Base-by-base conservation (phyloP, 37 sponge, comb jelly and placozoan species). In the Sycon ciliatum region DNA sequence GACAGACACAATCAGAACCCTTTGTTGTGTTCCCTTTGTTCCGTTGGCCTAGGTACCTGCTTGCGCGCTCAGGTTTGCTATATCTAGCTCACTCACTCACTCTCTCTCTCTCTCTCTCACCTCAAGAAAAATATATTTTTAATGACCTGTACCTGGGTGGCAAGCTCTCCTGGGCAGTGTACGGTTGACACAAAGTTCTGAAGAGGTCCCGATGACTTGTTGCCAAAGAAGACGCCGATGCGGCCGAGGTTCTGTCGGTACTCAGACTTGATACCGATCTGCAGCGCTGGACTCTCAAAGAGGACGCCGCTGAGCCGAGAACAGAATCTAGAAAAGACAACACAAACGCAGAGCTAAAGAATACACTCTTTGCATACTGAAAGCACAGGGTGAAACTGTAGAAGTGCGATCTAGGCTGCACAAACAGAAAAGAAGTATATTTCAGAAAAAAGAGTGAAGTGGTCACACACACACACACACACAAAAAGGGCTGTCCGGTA, bases 231-330 rank as follows among this genome's bases (percentile, higher is more conserved):
- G 7, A 95, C 69, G 20, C 81, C 76, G 24, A 88, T 20, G 37
- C 85, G 86, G 75, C 91, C 92, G 1, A 84, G 60, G 28, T 78
- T 81, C 32, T 69, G 67, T 65, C 84, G 82, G 69, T 65, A 95
- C 35, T 87, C 88, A 20, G 89, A 81, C 61, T 95, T 95, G 22
- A 95, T 74, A 53, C 97, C 97, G 39, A 95, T 90, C 70, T 95
- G 97, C 3, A 95, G 72, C 3, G 71, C 4, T 0, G 85, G 84
- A 73, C 88, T 83, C 78, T 95, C 97, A 73, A 73, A 95, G 49
- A 95, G 62, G 22, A 95, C 75, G 1, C 97, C 97, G 71, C 82
- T 95, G 78, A 85, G 87, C 73, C 82, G 88, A 2, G 73, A n/a
- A 5, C 79, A 39, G 71, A 93, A 88, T 24, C 83, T 75, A 3